These are phyloP conservation scores for Temnothorax longispinosus DNA, from an alignment of 1,140 invertebrate species.

Conservation along the genomic window DNA sequence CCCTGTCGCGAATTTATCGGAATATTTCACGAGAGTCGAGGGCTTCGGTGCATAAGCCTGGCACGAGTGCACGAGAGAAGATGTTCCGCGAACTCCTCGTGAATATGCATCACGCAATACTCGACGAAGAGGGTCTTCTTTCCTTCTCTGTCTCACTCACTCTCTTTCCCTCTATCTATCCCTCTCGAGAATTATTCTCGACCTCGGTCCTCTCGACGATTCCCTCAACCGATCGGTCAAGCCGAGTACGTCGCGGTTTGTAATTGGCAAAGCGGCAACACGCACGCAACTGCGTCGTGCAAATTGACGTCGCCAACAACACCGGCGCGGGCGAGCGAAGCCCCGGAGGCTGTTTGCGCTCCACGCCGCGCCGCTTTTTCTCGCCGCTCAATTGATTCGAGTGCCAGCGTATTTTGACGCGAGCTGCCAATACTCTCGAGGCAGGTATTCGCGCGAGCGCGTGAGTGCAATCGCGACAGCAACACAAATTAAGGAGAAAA, in stretches of 20 bases:
- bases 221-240: conserved; percentile 43
- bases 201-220: conserved; percentile 35
- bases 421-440: not conserved
- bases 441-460: not conserved
- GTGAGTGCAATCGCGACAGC: conserved; percentile 2
- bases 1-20: conserved; percentile 19
- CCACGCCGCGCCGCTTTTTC: conserved; percentile 48
- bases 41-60: not conserved
- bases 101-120: conserved; percentile 40
- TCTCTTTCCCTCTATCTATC: not conserved
- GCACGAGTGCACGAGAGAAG: conserved; percentile 19
- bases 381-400: conserved; percentile 52
- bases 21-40: conserved; percentile 24
- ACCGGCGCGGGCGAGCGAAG: not conserved
- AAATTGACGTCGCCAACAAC: conserved; percentile 34
- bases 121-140: not conserved
- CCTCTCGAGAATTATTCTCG: conserved; percentile 40
- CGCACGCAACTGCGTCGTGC: conserved; percentile 32
- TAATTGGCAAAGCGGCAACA: conserved; percentile 29
- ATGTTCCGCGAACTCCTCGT: conserved; percentile 55
- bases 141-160: not conserved
- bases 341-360: conserved; percentile 39
- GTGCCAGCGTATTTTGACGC: conserved; percentile 32
- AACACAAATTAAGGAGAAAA: conserved; percentile 24
- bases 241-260: conserved; percentile 40